Evolutionary conservation across 2,797 vertebrate species (phyloP), one percentile per base, ranked within the genome.

Genomic region (Argentina silus): DNA sequence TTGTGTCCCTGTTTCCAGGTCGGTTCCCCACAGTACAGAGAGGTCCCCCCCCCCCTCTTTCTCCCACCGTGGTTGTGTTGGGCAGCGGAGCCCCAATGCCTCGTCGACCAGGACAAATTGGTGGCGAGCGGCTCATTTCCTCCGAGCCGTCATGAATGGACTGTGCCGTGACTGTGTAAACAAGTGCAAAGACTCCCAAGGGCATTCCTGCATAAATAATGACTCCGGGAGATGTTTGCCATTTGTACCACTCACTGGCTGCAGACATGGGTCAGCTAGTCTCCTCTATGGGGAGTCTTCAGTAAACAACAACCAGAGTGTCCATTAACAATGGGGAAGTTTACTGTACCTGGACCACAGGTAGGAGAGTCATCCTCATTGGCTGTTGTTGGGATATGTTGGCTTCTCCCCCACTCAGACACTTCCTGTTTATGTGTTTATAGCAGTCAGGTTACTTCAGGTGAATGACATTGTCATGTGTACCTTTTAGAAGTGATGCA

Each of bases 111-210:
- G 89, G 89, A 92, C 91, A 93, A 93, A 93, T 92, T 92, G 90
- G 87, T 86, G 87, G 87, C 88, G 73, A 88, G 90, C 86, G 89
- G 88, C 90, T 93, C 91, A 93, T 93, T 93, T 93, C 90, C 88
- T 84, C 83, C 72, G 69, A 87, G 88, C 86, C 88, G 88, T 88
- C 90, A 87, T 88, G 88, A 89, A 87, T 82, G 87, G 83, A 85
- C 83, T 81, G 85, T 84, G 85, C 84, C 80, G 85, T 87, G 87
- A 88, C 87, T 89, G 85, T 88, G 90, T 90, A 90, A 91, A 90
- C 89, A 90, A 91, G 90, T 86, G 88, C 83, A 88, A 91, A 89
- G 85, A 88, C 90, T 90, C 90, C 88, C 90, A 90, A 92, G 90
- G 90, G 90, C 89, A 87, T 87, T 83, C 85, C 85, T 84, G 91